Conservation (phyloP, 2,797 vertebrate species). For the Periophthalmus magnuspinnatus region DNA sequence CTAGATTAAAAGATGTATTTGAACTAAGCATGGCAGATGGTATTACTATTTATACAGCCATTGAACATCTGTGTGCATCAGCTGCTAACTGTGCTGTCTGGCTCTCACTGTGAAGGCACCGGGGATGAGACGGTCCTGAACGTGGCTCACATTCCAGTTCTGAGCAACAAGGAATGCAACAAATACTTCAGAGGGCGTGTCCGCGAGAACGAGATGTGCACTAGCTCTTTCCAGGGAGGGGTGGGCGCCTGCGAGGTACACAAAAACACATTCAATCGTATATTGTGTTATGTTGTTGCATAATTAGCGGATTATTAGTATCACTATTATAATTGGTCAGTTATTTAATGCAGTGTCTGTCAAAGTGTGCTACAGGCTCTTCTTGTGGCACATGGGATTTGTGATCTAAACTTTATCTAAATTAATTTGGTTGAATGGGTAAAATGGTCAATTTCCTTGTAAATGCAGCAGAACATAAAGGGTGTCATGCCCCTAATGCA, state of each 20-base stretch:
- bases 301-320: not conserved
- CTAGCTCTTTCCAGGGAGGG: constrained; percentile 73
- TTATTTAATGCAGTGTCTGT: too few species aligned
- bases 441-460: too few species aligned
- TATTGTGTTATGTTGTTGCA: not conserved
- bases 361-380: too few species aligned
- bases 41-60: constrained; percentile 39
- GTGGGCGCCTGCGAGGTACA: constrained; percentile 92
- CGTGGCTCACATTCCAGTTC: constrained; percentile 81
- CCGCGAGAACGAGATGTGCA: constrained; percentile 91
- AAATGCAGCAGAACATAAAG: too few species aligned
- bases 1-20: constrained; percentile 30
- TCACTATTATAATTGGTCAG: not conserved
- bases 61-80: constrained; percentile 41
- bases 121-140: constrained; percentile 82
- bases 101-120: constrained; percentile 74
- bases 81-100: constrained; percentile 18
- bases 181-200: constrained; percentile 81
- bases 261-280: constrained; percentile 12
- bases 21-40: constrained; percentile 45
- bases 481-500: not conserved
- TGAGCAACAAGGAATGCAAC: constrained; percentile 86
- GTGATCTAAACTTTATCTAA: too few species aligned
- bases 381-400: too few species aligned
- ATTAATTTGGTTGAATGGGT: too few species aligned